Evolutionary conservation across 2,888 invertebrate genomes (phyloP).

Genomic region (Thecocarcelia acutangulata): DNA sequence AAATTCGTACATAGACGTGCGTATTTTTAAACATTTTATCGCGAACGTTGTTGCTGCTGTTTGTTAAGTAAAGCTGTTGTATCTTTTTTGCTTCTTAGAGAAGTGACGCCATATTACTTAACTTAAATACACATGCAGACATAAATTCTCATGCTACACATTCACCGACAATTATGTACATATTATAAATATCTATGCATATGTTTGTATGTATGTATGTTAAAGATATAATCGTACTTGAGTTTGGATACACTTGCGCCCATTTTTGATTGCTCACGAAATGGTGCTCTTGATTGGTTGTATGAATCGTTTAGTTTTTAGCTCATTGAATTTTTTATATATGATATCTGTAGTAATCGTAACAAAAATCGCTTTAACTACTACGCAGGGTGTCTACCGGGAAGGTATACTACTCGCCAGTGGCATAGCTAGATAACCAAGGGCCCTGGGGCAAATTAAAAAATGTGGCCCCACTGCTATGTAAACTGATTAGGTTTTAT

Average conservation of each 20-base stretch:
- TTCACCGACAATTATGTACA: neutral
- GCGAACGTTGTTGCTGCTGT: constrained; percentile 43
- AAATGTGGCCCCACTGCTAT: too few relatives aligned
- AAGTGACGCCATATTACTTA: constrained; percentile 59
- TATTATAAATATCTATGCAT: too few relatives aligned
- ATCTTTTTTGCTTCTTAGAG: constrained; percentile 53
- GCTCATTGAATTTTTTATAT: neutral
- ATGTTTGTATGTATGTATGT: too few relatives aligned
- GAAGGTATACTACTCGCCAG: too few relatives aligned
- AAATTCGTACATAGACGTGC: neutral
- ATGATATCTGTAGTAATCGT: constrained; percentile 3
- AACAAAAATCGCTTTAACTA: too few relatives aligned
- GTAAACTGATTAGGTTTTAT: too few relatives aligned
- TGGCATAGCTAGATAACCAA: too few relatives aligned
- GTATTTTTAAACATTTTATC: constrained; percentile 25
- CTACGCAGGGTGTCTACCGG: too few relatives aligned
- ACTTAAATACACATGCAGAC: constrained; percentile 17
- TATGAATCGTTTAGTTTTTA: constrained; percentile 24
- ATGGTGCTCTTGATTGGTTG: constrained; percentile 51
- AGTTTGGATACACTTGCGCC: neutral
- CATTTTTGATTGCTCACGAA: constrained; percentile 39
- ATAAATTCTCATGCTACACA: constrained; percentile 17
- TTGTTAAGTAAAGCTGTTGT: constrained; percentile 26
- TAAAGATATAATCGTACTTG: neutral
- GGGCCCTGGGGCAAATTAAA: too few relatives aligned